Evolutionary conservation across 1,140 invertebrate genomes (phyloP), one percentile per base, ranked within the genome.

Genomic region (Chlorops oryzae): DNA sequence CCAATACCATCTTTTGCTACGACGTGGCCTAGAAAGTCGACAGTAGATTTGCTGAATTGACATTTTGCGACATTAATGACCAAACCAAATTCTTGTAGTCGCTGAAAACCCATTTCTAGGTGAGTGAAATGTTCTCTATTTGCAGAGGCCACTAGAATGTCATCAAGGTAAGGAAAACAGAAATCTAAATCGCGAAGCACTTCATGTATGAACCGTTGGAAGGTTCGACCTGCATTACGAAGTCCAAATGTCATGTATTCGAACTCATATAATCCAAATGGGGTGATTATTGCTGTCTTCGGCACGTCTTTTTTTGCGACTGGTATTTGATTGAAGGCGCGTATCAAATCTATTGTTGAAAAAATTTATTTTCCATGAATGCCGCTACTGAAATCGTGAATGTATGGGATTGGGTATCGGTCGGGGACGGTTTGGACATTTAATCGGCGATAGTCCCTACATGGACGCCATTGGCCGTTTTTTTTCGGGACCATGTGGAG

Each of bases 301-400:
- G 22, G 27, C 5, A 73, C 57, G 40, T 75, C 66, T 1, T 56
- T 52, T 5, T 39, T 22, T 5, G 40, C 40, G 0, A 74, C 59
- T 0, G 64, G 72, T 17, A 75, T 70, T 51, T 74, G 78, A 57
- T 74, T 70, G 51, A 75, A 81, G 0, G 78, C 79, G 17, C 61
- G n/a, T 2, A 27, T 10, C 13, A 47, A n/a, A 13, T 47, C 45
- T 5, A 47, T 38, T 4, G 45, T 47, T 12, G 18, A 37, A n/a
- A n/a, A n/a, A n/a, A n/a, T n/a, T n/a, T n/a, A n/a, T n/a, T n/a
- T n/a, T n/a, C 25, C 25, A 17, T 20, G 9, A 3, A 45, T 18
- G 23, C 17, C 17, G 20, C 32, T 23, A 3, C 10, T 32, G 17
- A 45, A 45, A 32, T 45, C 43, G 9, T 45, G 43, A 15, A 45